These are phyloP conservation scores for Tenthredo livida DNA, from an alignment of 2,888 invertebrate genomes.

Conservation along the genomic window DNA sequence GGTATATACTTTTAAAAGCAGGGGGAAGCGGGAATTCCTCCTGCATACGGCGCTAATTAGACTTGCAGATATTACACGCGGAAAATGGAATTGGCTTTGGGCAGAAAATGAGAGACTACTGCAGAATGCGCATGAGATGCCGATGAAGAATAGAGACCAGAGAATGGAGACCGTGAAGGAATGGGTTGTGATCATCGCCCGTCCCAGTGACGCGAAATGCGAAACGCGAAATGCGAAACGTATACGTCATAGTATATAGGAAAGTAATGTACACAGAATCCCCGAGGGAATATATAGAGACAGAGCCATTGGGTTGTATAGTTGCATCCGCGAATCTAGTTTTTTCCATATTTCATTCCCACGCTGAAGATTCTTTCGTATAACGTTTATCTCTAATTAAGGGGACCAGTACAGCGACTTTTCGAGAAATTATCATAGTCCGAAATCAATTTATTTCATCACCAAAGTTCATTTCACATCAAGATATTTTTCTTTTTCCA, in stretches of 20 bases:
- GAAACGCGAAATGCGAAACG: not conserved
- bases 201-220: not conserved
- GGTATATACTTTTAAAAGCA: no score
- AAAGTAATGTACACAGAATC: slow-evolving; percentile 42
- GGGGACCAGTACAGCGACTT: no score
- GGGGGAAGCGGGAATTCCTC: no score
- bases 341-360: not conserved
- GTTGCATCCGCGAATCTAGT: not conserved
- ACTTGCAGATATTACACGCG: not conserved
- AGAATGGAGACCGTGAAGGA: slow-evolving; percentile 1
- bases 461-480: no score
- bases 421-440: no score
- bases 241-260: slow-evolving; percentile 6
- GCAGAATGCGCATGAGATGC: not conserved
- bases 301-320: not conserved
- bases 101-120: not conserved
- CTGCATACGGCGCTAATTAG: not conserved
- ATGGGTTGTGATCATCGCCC: not conserved
- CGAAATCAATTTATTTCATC: no score
- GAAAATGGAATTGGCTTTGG: not conserved
- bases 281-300: not conserved
- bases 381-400: slow-evolving; percentile 46
- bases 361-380: not conserved
- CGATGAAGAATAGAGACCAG: not conserved
- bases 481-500: no score